Conservation (phyloP, 2,113 vertebrate genomes). For the Takifugu flavidus region DNA sequence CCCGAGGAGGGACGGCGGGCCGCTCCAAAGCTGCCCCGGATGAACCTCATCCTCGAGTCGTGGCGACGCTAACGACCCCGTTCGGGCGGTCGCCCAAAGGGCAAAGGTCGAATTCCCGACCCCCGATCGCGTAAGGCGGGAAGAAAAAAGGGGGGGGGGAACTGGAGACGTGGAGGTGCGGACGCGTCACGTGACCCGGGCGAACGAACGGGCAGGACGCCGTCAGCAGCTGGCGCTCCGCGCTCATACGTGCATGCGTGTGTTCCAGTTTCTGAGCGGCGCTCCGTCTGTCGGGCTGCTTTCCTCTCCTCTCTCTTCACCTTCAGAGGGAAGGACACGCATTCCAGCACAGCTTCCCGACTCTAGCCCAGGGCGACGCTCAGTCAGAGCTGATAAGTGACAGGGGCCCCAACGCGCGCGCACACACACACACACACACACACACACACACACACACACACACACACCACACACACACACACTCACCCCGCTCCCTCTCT, state of each 20-base stretch:
- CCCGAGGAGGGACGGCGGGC: slow-evolving; percentile 10
- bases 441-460: slow-evolving; percentile 24
- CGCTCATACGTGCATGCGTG: slow-evolving; percentile 16
- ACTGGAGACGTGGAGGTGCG: not conserved
- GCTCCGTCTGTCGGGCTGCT: slow-evolving; percentile 30
- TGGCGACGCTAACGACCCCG: not conserved
- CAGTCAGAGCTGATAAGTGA: slow-evolving; percentile 81
- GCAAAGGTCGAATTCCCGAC: too few relatives aligned
- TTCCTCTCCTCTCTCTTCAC: slow-evolving; percentile 71
- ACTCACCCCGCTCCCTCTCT: not conserved
- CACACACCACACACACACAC: too few relatives aligned
- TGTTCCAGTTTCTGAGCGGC: slow-evolving; percentile 32
- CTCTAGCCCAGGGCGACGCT: slow-evolving; percentile 79
- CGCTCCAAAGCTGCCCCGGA: slow-evolving; percentile 6
- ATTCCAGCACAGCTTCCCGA: slow-evolving; percentile 76
- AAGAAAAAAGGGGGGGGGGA: not conserved
- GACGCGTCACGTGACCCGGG: slow-evolving; percentile 17
- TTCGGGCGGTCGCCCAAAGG: not conserved
- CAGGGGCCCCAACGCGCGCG: slow-evolving; percentile 71
- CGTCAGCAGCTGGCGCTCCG: slow-evolving; percentile 27
- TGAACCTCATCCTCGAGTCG: not conserved
- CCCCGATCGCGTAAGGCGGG: not conserved
- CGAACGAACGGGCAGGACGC: slow-evolving; percentile 18
- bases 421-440: slow-evolving; percentile 30
- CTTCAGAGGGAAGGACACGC: slow-evolving; percentile 80